A percentile compares a stretch with the other conserved stretches of the same genome.
phyloP scores from a whole-genome alignment of 2,888 invertebrate species.

The Eupithecia exiguata region DNA sequence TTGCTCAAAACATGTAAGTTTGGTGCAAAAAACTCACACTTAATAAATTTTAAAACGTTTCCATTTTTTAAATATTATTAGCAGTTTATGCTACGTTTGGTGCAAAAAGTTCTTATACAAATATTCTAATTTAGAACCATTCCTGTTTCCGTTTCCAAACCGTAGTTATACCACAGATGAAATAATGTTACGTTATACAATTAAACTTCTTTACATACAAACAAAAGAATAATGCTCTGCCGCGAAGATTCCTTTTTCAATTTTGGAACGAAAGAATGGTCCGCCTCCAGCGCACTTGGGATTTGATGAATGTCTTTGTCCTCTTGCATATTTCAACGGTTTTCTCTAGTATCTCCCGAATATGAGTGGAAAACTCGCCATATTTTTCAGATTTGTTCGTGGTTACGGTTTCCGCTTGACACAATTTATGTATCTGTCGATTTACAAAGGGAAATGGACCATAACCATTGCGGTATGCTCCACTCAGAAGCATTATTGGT shows the following conservation, averaged over 20 bases:
- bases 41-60: neutral
- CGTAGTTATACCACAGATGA: too few species aligned
- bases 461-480: constrained; percentile 49
- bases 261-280: constrained; percentile 37
- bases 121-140: neutral
- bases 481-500: constrained; percentile 62
- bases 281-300: constrained; percentile 34
- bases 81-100: neutral
- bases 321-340: constrained; percentile 19
- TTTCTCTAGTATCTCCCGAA: constrained; percentile 18
- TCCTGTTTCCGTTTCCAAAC: neutral
- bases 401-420: constrained; percentile 33
- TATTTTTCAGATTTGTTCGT: constrained; percentile 26
- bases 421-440: constrained; percentile 33
- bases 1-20: neutral
- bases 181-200: too few species aligned
- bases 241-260: constrained; percentile 1
- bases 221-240: constrained; percentile 1
- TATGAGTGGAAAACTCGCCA: constrained; percentile 11
- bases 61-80: too few species aligned
- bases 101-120: neutral
- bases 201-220: neutral
- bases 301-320: constrained; percentile 41
- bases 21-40: neutral
- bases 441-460: constrained; percentile 53